Base-by-base conservation (phyloP, 2,888 invertebrate species). In the Ophion obscuratus region DNA sequence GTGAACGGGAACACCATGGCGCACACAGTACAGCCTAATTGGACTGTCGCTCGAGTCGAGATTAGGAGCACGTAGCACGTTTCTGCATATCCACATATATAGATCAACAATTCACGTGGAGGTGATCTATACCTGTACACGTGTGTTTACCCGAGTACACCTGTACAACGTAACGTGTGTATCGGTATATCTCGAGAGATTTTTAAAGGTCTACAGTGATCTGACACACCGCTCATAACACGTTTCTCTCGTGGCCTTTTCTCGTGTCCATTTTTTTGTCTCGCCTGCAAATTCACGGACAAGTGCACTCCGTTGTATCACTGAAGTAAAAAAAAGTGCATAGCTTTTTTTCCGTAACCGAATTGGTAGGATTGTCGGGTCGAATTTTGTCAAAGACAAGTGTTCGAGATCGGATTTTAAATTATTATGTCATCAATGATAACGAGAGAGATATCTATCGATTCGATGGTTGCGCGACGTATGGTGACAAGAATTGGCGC, bases 21-120 rank as follows among this genome's bases (percentile, higher is more conserved):
- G 53, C 40, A 78, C 71, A 59, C 31, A 75, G 81, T 84, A 81
- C 83, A 62, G 81, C 85, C 86, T 89, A 89, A 89, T 89, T 88
- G 87, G 88, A 89, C 87, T 87, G 88, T 87, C 88, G 85, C 81
- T 87, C 76, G 86, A 81, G 86, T 86, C 84, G 71, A 85, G 86
- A 88, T 88, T 89, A 88, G 88, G 79, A 53, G 53, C 14, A 14
- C 53, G 53, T 14, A 83, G 81, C 83, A 84, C 85, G 86, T 87
- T 84, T 80, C 68, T 84, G 75, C 77, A 79, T 62, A 61, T 82
- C 53, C 68, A 61, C 71, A 57, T 47, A 64, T 24, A 44, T 14
- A 14, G 53, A 53, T 53, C 53, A 5, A 3, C 11, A 11, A 14
- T 53, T 14, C 53, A 17, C 53, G 53, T 14, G 53, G 14, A 17